Evolutionary conservation across 2,888 invertebrate genomes (phyloP), one percentile per base, ranked within the genome.

Genomic region (Chorisops tibialis): DNA sequence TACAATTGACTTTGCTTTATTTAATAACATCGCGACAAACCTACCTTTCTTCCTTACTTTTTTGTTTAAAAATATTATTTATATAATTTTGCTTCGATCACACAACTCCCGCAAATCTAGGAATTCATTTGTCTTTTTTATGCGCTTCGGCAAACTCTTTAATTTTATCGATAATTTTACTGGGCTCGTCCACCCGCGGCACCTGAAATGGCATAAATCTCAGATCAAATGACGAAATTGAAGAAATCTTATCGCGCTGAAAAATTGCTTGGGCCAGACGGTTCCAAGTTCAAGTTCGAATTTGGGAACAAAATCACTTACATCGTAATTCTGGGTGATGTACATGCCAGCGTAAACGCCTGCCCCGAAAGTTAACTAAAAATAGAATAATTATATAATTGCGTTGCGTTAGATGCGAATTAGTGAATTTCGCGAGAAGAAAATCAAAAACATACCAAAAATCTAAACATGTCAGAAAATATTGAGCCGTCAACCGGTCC

Each of bases 271-370:
- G 14, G 12, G 24, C 30, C n/a, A n/a, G n/a, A 45, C 12, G 37
- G 48, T 59, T 47, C 6, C 24, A 30, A 30, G 30, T 30, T 30
- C 30, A 30, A 30, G 30, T 30, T 5, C 30, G n/a, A 12, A 19
- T 2, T 24, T 24, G 35, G n/a, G 11, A 14, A 6, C 39, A 24
- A 48, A 47, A 43, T 18, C 11, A 22, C 51, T 76, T 79, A 87
- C 88, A 79, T 88, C 82, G 79, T 88, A 89, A 75, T 89, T 88
- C 78, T 89, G 89, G 65, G 81, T 81, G 62, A 88, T 71, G 73
- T 88, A 89, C 63, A 89, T 81, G 45, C 89, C 89, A 52, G 86
- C 81, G 72, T 89, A 89, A 22, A 89, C 74, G 30, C 89, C 89
- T 67, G 83, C 73, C 37, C 85, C 78, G 71, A 88, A 85, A 16